phyloP scores from a whole-genome alignment of 2,888 invertebrate species.

The Euzophera pinguis region DNA sequence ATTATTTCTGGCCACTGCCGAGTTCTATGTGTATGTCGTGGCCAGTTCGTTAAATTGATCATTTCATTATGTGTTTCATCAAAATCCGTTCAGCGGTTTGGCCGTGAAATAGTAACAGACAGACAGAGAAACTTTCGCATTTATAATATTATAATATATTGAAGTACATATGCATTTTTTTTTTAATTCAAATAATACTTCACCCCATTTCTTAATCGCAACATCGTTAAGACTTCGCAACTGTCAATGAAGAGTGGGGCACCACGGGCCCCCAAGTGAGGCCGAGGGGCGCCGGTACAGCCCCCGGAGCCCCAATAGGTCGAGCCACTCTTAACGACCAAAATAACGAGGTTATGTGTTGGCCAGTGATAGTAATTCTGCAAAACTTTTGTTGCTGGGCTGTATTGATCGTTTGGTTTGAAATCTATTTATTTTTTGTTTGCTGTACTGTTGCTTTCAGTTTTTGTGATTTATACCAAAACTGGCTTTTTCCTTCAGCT shows the following conservation, averaged over 20 bases:
- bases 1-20: no score
- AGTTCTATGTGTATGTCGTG: no score
- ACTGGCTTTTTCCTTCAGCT: no score
- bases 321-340: constrained; percentile 24
- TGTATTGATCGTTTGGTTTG: not conserved
- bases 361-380: constrained; percentile 4
- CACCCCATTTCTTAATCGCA: not conserved
- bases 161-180: no score
- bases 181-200: not conserved
- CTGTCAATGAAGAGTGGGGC: constrained; percentile 9
- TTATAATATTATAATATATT: no score
- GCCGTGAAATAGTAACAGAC: no score
- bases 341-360: constrained; percentile 6
- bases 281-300: constrained; percentile 29
- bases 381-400: not conserved
- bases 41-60: no score
- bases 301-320: constrained; percentile 36
- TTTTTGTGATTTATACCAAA: no score
- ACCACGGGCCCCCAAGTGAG: constrained; percentile 28
- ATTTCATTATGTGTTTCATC: no score
- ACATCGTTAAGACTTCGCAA: constrained; percentile 1
- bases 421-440: not conserved
- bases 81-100: no score
- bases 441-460: not conserved
- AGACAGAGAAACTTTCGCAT: no score